Percentiles rank a stretch among this genome's conserved stretches.
phyloP scores from a whole-genome alignment of 2,113 vertebrate species.

The Ancistrus triradiatus region DNA sequence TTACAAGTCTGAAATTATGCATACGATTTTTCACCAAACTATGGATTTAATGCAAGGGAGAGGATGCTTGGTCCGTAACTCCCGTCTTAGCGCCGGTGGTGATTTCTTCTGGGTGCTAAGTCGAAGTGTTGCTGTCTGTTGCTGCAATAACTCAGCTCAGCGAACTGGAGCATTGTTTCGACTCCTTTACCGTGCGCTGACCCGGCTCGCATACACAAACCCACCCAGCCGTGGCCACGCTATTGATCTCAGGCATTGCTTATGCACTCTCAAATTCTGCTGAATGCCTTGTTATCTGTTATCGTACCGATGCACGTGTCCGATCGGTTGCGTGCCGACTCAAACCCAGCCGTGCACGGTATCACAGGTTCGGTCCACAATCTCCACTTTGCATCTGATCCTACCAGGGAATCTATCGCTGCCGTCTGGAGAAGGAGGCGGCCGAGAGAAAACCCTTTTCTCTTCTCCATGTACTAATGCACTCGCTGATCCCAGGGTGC shows the following conservation, averaged over 20 bases:
- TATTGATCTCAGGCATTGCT: background rate
- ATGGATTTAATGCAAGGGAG: too few relatives aligned
- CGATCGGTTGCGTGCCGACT: constrained; percentile 46
- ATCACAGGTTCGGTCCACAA: constrained; percentile 24
- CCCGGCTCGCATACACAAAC: constrained; percentile 3
- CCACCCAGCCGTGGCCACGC: background rate
- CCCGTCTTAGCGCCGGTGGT: constrained; percentile 8
- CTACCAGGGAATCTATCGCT: constrained; percentile 29
- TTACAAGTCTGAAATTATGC: too few relatives aligned
- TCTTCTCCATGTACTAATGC: constrained; percentile 26
- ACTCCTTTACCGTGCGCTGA: background rate
- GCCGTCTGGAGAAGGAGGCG: background rate
- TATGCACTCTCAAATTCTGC: constrained; percentile 13
- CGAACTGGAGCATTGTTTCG: background rate
- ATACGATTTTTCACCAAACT: too few relatives aligned
- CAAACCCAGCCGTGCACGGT: constrained; percentile 53
- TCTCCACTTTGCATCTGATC: constrained; percentile 24
- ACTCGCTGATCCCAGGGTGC: constrained; percentile 23
- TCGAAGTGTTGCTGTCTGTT: background rate
- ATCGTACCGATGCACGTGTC: too few relatives aligned
- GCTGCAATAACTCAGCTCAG: constrained; percentile 27
- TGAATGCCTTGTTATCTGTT: background rate
- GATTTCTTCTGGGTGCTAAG: background rate
- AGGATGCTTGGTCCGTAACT: too few relatives aligned
- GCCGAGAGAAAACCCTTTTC: constrained; percentile 14